Percentiles rank a stretch among this genome's conserved stretches.
Evolutionary conservation across 2,888 invertebrate genomes (phyloP).

Genomic region (Calephelis perditalis): DNA sequence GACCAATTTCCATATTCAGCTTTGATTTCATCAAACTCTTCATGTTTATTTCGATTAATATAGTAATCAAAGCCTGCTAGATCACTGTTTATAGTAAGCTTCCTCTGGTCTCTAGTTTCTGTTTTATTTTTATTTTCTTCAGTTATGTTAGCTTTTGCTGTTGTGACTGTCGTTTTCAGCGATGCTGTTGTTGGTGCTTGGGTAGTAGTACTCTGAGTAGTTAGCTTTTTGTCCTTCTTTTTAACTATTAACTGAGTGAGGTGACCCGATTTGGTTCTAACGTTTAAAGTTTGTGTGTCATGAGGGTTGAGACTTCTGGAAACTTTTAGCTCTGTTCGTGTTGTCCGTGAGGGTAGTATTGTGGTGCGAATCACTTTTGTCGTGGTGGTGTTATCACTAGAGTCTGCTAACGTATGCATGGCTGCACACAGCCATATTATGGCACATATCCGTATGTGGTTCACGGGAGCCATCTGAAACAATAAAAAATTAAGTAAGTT

Average conservation of each 20-base stretch:
- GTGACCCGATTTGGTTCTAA: constrained; percentile 86
- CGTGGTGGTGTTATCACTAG: constrained; percentile 56
- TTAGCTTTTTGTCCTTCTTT: constrained; percentile 80
- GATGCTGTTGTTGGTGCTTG: constrained; percentile 55
- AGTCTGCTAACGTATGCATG: constrained; percentile 39
- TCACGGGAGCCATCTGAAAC: constrained; percentile 73
- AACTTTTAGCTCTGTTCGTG: constrained; percentile 86
- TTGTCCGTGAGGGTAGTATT: constrained; percentile 77
- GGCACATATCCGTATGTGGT: constrained; percentile 52
- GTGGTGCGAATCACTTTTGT: constrained; percentile 64
- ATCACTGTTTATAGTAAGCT: constrained; percentile 64
- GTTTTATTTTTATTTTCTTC: constrained; percentile 60
- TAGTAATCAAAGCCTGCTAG: constrained; percentile 71
- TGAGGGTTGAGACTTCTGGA: constrained; percentile 87
- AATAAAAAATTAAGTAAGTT: constrained; percentile 22
- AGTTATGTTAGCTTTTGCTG: constrained; percentile 39
- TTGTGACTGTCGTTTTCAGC: constrained; percentile 43
- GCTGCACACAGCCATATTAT: constrained; percentile 54
- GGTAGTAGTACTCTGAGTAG: constrained; percentile 33
- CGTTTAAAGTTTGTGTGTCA: constrained; percentile 86
- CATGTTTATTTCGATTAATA: constrained; percentile 60
- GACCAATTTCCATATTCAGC: constrained; percentile 76
- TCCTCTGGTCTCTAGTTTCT: constrained; percentile 65
- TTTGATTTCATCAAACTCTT: constrained; percentile 63
- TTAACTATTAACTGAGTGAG: constrained; percentile 88